phyloP scores from a whole-genome alignment of 1,140 invertebrate genomes.

The Wiebesia pumilae region DNA sequence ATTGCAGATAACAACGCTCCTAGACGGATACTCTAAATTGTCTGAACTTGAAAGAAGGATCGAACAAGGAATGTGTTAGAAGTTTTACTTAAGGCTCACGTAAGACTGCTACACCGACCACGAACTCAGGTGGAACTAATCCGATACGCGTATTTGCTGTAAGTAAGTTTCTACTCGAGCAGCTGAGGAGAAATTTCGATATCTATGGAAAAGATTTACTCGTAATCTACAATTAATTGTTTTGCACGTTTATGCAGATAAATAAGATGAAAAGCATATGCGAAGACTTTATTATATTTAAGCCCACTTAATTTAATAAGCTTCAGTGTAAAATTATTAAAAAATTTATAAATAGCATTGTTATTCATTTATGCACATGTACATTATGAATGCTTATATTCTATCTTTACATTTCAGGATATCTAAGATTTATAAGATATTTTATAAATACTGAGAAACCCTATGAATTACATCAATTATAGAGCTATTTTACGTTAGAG shows the following conservation, averaged over 20 bases:
- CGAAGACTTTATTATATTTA: background rate
- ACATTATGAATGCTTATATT: no score
- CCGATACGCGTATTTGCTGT: slow-evolving; percentile 13
- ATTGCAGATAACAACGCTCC: background rate
- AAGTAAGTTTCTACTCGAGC: background rate
- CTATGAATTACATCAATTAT: no score
- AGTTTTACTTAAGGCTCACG: background rate
- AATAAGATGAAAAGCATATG: background rate
- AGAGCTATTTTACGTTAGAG: no score
- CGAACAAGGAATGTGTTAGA: background rate
- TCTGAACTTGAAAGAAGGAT: background rate
- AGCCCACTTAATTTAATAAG: background rate
- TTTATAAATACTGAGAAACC: no score
- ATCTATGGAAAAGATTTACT: background rate
- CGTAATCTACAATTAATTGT: slow-evolving; percentile 10
- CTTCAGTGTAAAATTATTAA: no score
- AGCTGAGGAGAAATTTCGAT: background rate
- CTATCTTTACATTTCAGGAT: no score
- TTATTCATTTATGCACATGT: no score
- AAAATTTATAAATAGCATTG: background rate
- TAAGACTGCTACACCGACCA: background rate
- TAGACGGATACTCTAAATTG: background rate
- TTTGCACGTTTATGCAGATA: background rate
- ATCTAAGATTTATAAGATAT: no score
- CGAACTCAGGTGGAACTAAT: slow-evolving; percentile 14